Base-by-base conservation (phyloP, 2,113 vertebrate genomes). In the Tinamus guttatus region DNA sequence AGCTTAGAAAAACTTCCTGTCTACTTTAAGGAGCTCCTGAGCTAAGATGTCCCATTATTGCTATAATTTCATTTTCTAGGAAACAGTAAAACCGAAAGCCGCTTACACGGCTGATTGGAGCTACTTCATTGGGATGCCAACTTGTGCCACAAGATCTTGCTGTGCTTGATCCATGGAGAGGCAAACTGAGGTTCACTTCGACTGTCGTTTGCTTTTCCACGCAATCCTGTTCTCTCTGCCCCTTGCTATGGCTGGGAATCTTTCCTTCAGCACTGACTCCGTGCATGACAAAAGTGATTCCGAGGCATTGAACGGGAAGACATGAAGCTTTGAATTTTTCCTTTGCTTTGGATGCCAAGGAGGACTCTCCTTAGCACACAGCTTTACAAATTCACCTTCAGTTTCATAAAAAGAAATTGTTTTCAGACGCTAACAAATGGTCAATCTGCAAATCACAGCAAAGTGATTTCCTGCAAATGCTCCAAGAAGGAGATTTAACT, bases 51-150 rank as follows among this genome's bases (percentile, higher is more conserved):
- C 70, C 24, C 34, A 24, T 70, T 86, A 87, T 13, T 93, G 21
- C 60, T 76, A 4, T 52, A 85, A 83, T 80, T 90, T 92, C 40
- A 63, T 94, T 87, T 87, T 94, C 76, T 73, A n/a, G 7, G 74
- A 93, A 89, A 62, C 51, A 32, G 28, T 40, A 81, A 71, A 85
- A 86, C 71, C 76, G 88, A 94, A 95, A 96, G 73, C 56, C 41
- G 19, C 60, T 94, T 94, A 93, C 18, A 69, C 43, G 77, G 86
- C 60, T 94, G 86, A 93, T 89, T 90, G 78, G 75, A 85, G 58
- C 25, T 38, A 86, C 34, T 93, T 90, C 54, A 62, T 90, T 82
- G 63, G 78, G 54, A 79, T 71, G 70, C 73, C 81, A 63, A 62
- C 75, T 65, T 65, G 30, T 17, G 78, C 49, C n/a, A 16, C 15